These are phyloP conservation scores for Iselma pallidipennis DNA, from an alignment of 2,888 invertebrate genomes.

Conservation along the genomic window DNA sequence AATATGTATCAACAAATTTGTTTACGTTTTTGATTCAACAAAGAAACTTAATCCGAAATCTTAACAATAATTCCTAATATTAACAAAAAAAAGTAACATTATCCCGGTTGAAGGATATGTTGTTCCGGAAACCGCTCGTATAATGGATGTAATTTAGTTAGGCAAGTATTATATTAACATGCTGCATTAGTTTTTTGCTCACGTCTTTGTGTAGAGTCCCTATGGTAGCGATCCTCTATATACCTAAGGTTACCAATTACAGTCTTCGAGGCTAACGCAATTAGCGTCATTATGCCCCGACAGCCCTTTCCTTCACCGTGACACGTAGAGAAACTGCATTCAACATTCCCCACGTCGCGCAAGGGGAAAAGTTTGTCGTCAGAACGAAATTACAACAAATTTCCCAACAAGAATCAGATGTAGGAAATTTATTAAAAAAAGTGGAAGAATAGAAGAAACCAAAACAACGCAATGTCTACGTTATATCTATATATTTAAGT, in stretches of 20 bases:
- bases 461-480: not conserved
- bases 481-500: not conserved
- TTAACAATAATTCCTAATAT: slow-evolving; percentile 25
- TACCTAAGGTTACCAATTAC: slow-evolving; percentile 48
- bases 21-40: not conserved
- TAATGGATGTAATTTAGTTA: slow-evolving; percentile 21
- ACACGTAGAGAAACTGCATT: not conserved
- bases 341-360: not conserved
- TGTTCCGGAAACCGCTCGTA: slow-evolving; percentile 3
- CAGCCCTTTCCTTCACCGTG: slow-evolving; percentile 27
- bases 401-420: not conserved
- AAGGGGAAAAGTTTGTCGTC: not conserved
- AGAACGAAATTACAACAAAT: not conserved
- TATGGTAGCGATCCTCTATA: slow-evolving; percentile 31
- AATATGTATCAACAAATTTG: no score
- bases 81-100: slow-evolving; percentile 15
- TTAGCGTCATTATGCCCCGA: slow-evolving; percentile 43
- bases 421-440: not conserved
- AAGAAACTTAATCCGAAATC: slow-evolving; percentile 3
- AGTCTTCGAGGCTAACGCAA: slow-evolving; percentile 43
- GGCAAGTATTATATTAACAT: slow-evolving; percentile 19
- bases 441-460: not conserved
- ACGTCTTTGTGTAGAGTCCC: slow-evolving; percentile 27
- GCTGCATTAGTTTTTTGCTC: slow-evolving; percentile 36
- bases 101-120: not conserved